These are phyloP conservation scores for Bombus consobrinus DNA, from an alignment of 1,140 invertebrate species.

Conservation along the genomic window DNA sequence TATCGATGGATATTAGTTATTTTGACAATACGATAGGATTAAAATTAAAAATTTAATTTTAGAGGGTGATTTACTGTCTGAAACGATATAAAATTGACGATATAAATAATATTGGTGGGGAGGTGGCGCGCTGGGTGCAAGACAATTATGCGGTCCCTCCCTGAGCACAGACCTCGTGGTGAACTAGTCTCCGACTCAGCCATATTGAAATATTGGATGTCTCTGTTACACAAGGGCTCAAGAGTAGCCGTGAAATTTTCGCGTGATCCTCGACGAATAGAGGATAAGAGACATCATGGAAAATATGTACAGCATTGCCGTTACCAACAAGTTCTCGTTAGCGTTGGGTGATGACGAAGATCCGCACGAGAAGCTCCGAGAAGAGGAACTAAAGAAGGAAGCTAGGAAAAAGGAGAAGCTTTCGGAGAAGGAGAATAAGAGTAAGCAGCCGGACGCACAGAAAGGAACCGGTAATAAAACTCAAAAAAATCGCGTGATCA, in stretches of 20 bases:
- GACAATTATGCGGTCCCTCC: conserved; percentile 61
- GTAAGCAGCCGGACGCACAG: conserved; percentile 85
- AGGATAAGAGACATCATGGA: conserved; percentile 87
- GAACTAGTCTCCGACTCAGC: conserved; percentile 76
- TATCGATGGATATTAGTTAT: background rate
- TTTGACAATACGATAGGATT: background rate
- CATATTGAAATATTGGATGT: conserved; percentile 83
- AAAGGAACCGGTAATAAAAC: conserved; percentile 81
- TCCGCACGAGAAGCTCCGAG: conserved; percentile 93
- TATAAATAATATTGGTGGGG: conserved; percentile 44
- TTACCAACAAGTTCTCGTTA: conserved; percentile 95
- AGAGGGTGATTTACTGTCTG: background rate
- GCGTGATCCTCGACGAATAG: conserved; percentile 78
- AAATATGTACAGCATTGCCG: conserved; percentile 95
- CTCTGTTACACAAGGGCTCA: conserved; percentile 82
- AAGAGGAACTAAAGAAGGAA: conserved; percentile 90
- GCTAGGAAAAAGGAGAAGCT: conserved; percentile 92
- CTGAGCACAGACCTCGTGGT: conserved; percentile 80
- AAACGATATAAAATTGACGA: conserved; percentile 21
- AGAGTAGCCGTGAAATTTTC: conserved; percentile 81
- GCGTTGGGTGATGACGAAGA: conserved; percentile 92
- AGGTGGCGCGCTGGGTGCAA: conserved; percentile 60
- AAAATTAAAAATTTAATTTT: conserved; percentile 61
- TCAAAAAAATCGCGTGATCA: conserved; percentile 85
- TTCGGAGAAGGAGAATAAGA: conserved; percentile 94